Base-by-base conservation (phyloP, 1,140 invertebrate genomes). In the Lepidostoma basale region DNA sequence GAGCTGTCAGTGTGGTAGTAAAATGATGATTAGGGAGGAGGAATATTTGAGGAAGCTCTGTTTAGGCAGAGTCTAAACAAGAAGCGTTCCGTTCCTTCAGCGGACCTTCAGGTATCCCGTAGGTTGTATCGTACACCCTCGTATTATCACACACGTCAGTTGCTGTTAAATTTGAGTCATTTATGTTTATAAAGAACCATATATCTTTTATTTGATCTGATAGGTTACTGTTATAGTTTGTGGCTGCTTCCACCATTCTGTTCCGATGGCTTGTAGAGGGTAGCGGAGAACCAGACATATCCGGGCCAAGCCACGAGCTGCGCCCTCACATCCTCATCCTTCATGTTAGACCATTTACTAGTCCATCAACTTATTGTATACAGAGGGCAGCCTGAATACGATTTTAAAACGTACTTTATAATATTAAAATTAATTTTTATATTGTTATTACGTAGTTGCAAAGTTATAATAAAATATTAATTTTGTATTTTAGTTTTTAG, bases 221-320 rank as follows among this genome's bases (percentile, higher is more conserved):
- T 63, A 63, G 45, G 25, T 52, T 64, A 39, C 45, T 36, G 45
- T 62, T 45, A 33, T 49, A 16, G 44, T 47, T 49, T 36, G 30
- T 62, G 52, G 52, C 52, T 56, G 26, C 26, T 56, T 56, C 9
- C 23, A 10, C 40, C n/a, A 25, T 62, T 62, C 25, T 18, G 39
- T 47, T 52, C 49, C n/a, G 22, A 30, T 16, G 63, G 69, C 69
- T 70, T 66, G 20, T 71, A 58, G 56, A 62, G 20, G 16, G n/a
- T 64, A 64, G 62, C 58, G 23, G 45, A 66, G 54, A 67, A 67
- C 62, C 54, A 72, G 45, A 72, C 70, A 72, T 72, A 72, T 72
- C 70, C 45, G 66, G 70, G 70, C 68, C 47, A 65, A 72, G 69
- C 70, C 70, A 62, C 26, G 52, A 66, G 54, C n/a, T n/a, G n/a